Base-by-base conservation (phyloP, 2,113 vertebrate species). In the Varanus komodoensis region DNA sequence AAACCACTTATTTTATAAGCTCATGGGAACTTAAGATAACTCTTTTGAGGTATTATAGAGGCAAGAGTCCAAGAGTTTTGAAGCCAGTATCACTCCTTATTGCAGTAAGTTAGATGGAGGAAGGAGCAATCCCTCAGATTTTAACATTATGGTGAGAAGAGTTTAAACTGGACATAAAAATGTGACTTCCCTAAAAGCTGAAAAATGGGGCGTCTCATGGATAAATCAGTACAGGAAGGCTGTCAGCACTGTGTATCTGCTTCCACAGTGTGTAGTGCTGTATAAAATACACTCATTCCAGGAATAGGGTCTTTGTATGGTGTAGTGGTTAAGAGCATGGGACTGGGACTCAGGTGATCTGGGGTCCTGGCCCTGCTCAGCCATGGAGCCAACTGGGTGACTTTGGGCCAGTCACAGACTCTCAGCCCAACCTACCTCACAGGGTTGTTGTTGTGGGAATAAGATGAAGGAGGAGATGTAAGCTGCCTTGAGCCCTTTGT, bases 81-180 rank as follows among this genome's bases (percentile, higher is more conserved):
- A 86, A 50, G 52, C 79, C 57, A 52, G 14, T 21, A 7, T 11
- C 0, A 0, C 74, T 0, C 7, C 29, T 9, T n/a, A 0, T 25
- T 12, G 73, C 52, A 25, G 27, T 86, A 27, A 7, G 73, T 2
- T 15, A 32, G 7, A 4, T n/a, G 8, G 2, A 21, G 32, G 21
- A 32, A 80, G 85, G 25, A 29, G 0, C 0, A 44, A 48, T 14
- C 52, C 32, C 68, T 29, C 29, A 17, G 21, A 82, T 48, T 29
- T 71, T 73, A 25, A 57, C 68, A 87, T 67, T 64, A 67, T 74
- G 34, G 21, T 89, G 15, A 77, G 87, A 88, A 90, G 91, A 80
- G 7, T 67, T 84, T 61, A 34, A 23, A 81, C 71, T 0, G 0
- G 67, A 67, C 25, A 68, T 19, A 21, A 61, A 61, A 61, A 7